Base-by-base conservation (phyloP, 2,888 invertebrate species). In the Drosophila planitibia region DNA sequence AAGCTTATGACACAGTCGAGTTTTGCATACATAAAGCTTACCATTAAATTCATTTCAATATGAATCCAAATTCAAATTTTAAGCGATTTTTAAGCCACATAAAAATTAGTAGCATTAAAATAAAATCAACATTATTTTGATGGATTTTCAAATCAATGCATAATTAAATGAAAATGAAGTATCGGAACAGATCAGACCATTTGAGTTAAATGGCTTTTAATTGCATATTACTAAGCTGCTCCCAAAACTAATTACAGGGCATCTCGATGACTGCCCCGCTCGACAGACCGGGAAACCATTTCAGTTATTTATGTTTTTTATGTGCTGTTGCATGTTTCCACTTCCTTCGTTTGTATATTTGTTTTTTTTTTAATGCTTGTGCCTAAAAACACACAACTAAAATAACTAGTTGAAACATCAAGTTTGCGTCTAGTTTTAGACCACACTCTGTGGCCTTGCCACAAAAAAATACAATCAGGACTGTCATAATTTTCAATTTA, bases 401-500 rank as follows among this genome's bases (percentile, higher is more conserved):
- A 78, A 63, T 65, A 80, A 81, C 76, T 69, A 69, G 60, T 52
- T 61, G 14, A 51, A 67, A 52, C 64, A 37, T 55, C 30, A 64
- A 58, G 53, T 61, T 57, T 32, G 35, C 54, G 49, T 60, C 7
- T 9, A 61, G 60, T 22, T 7, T 22, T 35, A n/a, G n/a, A 19
- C 58, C 60, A 72, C 55, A 61, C 53, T 55, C 55, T 22, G 51
- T 74, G 67, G 81, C 81, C 79, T 81, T 79, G 81, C 63, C 35
- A 35, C 19, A 28, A 49, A 65, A 19, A 55, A 57, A 53, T 37
- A 49, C 66, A 78, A 82, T 85, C 79, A 73, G 70, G 77, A 59
- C 79, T 62, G 81, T 63, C 87, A 89, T 87, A 81, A 82, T 82
- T 87, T 81, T 76, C 49, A 71, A 76, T 83, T 69, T 81, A 86